These are phyloP conservation scores for Tetraodon nigroviridis DNA, from an alignment of 2,113 vertebrate genomes.

Conservation along the genomic window DNA sequence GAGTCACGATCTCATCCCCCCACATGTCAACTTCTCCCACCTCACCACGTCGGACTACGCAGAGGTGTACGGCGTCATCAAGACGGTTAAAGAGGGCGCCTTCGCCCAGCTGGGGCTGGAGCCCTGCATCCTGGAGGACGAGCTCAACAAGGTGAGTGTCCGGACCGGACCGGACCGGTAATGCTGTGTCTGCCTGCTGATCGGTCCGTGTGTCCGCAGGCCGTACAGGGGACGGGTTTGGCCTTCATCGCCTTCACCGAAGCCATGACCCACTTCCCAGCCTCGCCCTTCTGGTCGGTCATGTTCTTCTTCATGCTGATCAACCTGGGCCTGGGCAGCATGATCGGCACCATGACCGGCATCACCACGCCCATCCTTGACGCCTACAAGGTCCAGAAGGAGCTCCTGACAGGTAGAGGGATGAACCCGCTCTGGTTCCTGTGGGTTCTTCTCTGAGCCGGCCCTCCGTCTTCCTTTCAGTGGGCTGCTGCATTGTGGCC, in stretches of 20 bases:
- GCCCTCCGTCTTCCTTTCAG: constrained; percentile 65
- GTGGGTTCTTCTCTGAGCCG: neutral
- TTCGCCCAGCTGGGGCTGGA: constrained; percentile 87
- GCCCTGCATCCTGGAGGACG: constrained; percentile 88
- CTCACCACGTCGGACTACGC: constrained; percentile 86
- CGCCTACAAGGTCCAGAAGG: constrained; percentile 94
- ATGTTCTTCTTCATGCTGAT: constrained; percentile 99
- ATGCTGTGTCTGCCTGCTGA: neutral
- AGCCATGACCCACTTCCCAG: constrained; percentile 97
- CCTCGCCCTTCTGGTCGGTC: constrained; percentile 94
- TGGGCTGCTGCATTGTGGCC: constrained; percentile 89
- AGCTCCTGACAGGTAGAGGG: constrained; percentile 90
- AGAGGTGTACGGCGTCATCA: constrained; percentile 93
- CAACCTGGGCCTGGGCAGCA: constrained; percentile 95
- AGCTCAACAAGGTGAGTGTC: constrained; percentile 86
- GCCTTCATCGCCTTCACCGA: constrained; percentile 99
- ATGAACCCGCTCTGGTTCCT: neutral
- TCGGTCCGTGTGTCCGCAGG: constrained; percentile 65
- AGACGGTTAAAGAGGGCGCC: constrained; percentile 83
- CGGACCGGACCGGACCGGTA: too few relatives aligned
- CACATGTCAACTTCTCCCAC: constrained; percentile 94
- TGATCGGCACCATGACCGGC: constrained; percentile 99
- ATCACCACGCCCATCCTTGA: constrained; percentile 96
- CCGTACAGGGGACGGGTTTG: constrained; percentile 94
- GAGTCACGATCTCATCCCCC: constrained; percentile 92